phyloP scores from a whole-genome alignment of 2,113 vertebrate genomes.

The Bettongia penicillata region DNA sequence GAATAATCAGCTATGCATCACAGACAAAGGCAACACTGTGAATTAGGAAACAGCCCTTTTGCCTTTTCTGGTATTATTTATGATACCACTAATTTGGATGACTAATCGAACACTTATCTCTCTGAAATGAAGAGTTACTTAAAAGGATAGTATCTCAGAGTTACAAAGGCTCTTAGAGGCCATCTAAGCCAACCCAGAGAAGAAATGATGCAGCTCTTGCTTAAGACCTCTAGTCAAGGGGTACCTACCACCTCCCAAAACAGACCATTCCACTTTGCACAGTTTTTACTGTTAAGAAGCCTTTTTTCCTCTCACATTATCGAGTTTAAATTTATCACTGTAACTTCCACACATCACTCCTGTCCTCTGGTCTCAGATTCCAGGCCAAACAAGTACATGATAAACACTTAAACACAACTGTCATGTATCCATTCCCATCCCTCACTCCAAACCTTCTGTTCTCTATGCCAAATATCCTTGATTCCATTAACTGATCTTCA shows the following conservation, averaged over 20 bases:
- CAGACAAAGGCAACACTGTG: not conserved
- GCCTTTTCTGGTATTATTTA: not conserved
- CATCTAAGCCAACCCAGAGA: not conserved
- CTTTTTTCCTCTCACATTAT: not conserved
- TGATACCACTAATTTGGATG: not conserved
- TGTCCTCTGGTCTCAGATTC: not conserved
- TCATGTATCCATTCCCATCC: not conserved
- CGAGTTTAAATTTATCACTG: not conserved
- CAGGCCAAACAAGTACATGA: not conserved
- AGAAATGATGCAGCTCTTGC: not conserved
- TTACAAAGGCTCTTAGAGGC: not conserved
- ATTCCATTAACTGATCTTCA: not conserved
- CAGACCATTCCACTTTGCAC: not conserved
- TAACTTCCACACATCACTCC: not conserved
- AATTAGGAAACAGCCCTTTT: not conserved
- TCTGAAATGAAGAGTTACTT: constrained; percentile 21
- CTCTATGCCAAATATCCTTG: not conserved
- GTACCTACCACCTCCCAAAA: not conserved
- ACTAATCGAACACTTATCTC: not conserved
- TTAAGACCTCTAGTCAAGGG: not conserved
- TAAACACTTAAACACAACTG: not conserved
- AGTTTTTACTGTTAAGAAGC: not conserved
- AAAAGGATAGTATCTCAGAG: not conserved
- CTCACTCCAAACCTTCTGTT: not conserved
- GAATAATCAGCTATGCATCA: not conserved